Conservation (phyloP, 2,797 vertebrate genomes). For the Falco rusticolus region DNA sequence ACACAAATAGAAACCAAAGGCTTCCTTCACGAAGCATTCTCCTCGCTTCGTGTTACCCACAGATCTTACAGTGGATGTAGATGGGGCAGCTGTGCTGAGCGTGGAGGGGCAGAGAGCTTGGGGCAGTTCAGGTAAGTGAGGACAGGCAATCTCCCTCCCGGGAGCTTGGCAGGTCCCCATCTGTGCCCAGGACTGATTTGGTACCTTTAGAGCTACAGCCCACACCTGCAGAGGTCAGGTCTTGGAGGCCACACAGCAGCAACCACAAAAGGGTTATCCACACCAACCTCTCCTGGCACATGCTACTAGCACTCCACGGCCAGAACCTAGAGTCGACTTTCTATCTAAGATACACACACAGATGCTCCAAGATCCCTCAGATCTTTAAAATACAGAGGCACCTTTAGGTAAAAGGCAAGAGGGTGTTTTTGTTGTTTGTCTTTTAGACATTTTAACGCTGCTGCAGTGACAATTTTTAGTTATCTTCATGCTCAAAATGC, state of each 20-base stretch:
- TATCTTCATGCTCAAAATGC: background rate
- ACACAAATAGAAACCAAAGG: background rate
- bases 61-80: background rate
- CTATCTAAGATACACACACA: background rate
- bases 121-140: background rate
- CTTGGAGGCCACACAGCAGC: background rate
- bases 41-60: background rate
- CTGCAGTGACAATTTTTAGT: background rate
- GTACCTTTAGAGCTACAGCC: background rate
- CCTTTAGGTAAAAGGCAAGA: background rate
- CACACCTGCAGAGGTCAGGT: background rate
- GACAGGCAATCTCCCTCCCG: background rate
- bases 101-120: background rate
- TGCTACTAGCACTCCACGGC: background rate
- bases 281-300: background rate
- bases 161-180: background rate
- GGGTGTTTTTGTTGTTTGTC: rapidly evolving
- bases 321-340: background rate
- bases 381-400: background rate
- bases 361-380: background rate
- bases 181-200: background rate
- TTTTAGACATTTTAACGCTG: background rate
- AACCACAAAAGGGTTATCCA: background rate
- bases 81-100: background rate
- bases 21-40: background rate